Base-by-base conservation (phyloP, 1,140 invertebrate species). In the Psilanteris sp. region DNA sequence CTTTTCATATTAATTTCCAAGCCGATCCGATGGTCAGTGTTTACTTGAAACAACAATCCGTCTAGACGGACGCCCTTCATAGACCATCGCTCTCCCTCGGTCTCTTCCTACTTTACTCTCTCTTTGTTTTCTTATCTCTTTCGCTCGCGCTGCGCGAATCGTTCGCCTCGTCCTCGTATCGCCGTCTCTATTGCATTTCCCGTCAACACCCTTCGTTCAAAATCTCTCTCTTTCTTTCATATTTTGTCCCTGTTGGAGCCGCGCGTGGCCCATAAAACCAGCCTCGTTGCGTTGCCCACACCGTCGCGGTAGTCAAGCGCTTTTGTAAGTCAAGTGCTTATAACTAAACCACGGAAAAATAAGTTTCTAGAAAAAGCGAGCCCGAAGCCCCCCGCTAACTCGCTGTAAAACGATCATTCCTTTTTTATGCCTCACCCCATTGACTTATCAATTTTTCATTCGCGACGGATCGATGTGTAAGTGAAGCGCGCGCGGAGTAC, bases 31-130 rank as follows among this genome's bases (percentile, higher is more conserved):
- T 74, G 77, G 74, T 77, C 73, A 76, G 24, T 54, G 55, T 75
- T 80, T 77, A 72, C 52, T 64, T 27, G 26, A 72, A 77, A 74
- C 79, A 78, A 77, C 48, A 72, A 78, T 55, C 70, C 41, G 81
- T 81, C 81, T 81, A 81, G 80, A 83, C 78, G 43, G 71, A 64
- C 52, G 59, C 70, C 68, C 77, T 79, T 77, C 71, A 71, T 72
- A 72, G 64, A 72, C 48, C 66, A 27, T 48, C 52, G 43, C 59
- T 61, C 55, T 61, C 77, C 67, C 70, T 70, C n/a, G 26, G 39
- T 52, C 54, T 80, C 52, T 79, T 73, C 73, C 67, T 70, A 48
- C 46, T 64, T 72, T 61, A 70, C 37, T 55, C 66, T 46, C 54
- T 44, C 59, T 72, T 71, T 78, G 31, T 73, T 73, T 52, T 16